Conservation (phyloP, 2,888 invertebrate species). For the Stenoptilia bipunctidactyla region DNA sequence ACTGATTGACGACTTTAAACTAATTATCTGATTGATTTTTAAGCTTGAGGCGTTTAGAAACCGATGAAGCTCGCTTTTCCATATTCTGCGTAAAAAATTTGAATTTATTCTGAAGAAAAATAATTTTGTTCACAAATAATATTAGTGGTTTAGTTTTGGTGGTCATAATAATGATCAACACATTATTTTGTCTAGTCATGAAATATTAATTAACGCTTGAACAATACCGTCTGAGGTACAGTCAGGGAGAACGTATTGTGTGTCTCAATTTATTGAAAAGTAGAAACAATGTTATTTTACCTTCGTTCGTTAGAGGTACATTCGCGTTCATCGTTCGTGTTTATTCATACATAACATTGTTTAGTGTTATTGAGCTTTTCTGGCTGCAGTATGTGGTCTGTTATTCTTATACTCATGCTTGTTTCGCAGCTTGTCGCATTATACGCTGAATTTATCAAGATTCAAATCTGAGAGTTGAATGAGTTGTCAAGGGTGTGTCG, state of each 20-base stretch:
- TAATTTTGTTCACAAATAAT: too few relatives aligned
- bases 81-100: too few relatives aligned
- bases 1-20: neutral
- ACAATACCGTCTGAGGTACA: constrained; percentile 17
- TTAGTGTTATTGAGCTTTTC: constrained; percentile 37
- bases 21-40: neutral
- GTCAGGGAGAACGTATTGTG: too few relatives aligned
- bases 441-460: constrained; percentile 36
- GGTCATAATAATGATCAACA: neutral
- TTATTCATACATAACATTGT: constrained; percentile 42
- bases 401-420: constrained; percentile 43
- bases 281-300: constrained; percentile 17
- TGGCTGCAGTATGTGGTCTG: constrained; percentile 32
- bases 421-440: constrained; percentile 39
- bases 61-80: too few relatives aligned
- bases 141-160: too few relatives aligned
- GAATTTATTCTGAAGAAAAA: too few relatives aligned
- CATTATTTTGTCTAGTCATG: constrained; percentile 44
- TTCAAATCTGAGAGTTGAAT: constrained; percentile 40
- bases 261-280: neutral
- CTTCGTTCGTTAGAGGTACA: neutral
- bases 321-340: constrained; percentile 27
- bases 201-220: constrained; percentile 57
- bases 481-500: constrained; percentile 52
- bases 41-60: too few relatives aligned